Evolutionary conservation across 1,140 invertebrate species (phyloP).

Genomic region (Goniozus legneri): DNA sequence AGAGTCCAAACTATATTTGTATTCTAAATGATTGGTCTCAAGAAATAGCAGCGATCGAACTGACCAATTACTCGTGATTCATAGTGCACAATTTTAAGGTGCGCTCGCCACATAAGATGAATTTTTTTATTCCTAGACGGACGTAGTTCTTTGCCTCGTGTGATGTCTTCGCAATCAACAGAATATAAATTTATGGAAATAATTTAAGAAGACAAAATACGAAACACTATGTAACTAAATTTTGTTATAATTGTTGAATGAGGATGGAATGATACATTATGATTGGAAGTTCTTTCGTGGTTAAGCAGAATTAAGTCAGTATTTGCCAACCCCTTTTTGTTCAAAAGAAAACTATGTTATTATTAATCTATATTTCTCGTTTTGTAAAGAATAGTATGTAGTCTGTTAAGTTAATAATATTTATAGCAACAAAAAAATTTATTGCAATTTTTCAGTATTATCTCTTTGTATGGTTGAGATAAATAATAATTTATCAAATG

Average conservation of each 20-base stretch:
- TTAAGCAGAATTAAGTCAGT: constrained; percentile 8
- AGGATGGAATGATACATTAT: constrained; percentile 6
- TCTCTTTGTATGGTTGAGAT: too few relatives aligned
- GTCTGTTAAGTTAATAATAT: not conserved
- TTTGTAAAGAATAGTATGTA: not conserved
- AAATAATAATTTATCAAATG: too few relatives aligned
- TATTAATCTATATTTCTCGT: not conserved
- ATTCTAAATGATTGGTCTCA: constrained; percentile 23
- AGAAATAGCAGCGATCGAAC: constrained; percentile 17
- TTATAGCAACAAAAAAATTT: not conserved
- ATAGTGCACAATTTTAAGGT: constrained; percentile 22
- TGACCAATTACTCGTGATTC: constrained; percentile 26
- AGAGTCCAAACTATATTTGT: too few relatives aligned
- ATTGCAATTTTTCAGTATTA: not conserved
- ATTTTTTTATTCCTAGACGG: constrained; percentile 22
- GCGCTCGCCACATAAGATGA: constrained; percentile 13
- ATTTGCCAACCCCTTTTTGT: constrained; percentile 16
- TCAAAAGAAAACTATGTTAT: not conserved
- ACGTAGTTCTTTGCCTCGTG: constrained; percentile 13
- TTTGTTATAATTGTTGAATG: constrained; percentile 6
- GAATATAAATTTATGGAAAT: constrained; percentile 4
- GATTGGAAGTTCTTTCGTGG: constrained; percentile 10
- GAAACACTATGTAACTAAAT: constrained; percentile 9
- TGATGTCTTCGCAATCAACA: constrained; percentile 3
- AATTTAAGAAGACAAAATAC: not conserved